A percentile compares a stretch with the other conserved stretches of the same genome.
phyloP scores from a whole-genome alignment of 2,888 invertebrate genomes.

The Troides helena region DNA sequence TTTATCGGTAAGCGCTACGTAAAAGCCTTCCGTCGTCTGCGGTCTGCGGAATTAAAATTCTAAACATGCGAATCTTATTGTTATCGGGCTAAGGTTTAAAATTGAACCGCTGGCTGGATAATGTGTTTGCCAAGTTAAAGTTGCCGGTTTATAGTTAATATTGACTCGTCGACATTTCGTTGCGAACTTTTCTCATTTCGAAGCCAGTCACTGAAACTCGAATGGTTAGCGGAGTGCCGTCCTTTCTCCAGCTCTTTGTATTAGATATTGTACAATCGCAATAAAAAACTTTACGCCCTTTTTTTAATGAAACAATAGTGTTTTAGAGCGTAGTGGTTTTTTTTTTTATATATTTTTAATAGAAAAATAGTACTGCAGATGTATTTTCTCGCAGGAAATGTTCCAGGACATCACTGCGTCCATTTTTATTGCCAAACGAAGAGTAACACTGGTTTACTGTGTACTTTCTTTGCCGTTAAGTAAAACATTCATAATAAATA shows the following conservation, averaged over 20 bases:
- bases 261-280: conserved; percentile 40
- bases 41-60: conserved; percentile 27
- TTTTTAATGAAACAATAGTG: background rate
- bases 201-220: conserved; percentile 56
- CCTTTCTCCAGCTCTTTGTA: conserved; percentile 39
- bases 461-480: too few species aligned
- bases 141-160: conserved; percentile 68
- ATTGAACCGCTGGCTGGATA: conserved; percentile 23
- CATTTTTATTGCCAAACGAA: too few species aligned
- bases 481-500: too few species aligned
- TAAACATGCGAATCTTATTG: conserved; percentile 5
- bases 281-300: conserved; percentile 13
- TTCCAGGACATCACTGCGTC: too few species aligned
- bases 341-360: background rate
- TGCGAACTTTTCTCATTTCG: conserved; percentile 78
- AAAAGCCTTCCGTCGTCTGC: conserved; percentile 33
- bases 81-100: conserved; percentile 28
- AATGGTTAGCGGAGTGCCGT: conserved; percentile 39
- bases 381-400: too few species aligned
- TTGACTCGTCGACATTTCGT: conserved; percentile 76
- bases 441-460: too few species aligned
- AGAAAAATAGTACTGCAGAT: too few species aligned
- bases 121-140: conserved; percentile 38
- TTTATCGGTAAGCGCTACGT: conserved; percentile 59
- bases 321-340: background rate